Evolutionary conservation across 2,888 invertebrate genomes (phyloP), one percentile per base, ranked within the genome.

Genomic region (Masnerella sp.): DNA sequence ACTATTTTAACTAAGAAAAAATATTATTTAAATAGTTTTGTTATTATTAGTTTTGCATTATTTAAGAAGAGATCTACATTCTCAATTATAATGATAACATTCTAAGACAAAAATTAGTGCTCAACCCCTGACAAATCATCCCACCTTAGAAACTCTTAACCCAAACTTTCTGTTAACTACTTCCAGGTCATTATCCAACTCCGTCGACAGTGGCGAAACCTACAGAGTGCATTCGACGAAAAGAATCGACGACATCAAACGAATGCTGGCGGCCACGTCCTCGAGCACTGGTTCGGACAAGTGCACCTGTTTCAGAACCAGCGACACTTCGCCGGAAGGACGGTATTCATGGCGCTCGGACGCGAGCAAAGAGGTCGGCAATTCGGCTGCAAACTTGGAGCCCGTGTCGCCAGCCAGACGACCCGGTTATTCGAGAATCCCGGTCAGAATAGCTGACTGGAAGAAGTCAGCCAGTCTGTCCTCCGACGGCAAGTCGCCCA

Each of bases 121-220:
- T n/a, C n/a, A n/a, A n/a, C n/a, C n/a, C n/a, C n/a, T n/a, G n/a
- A n/a, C n/a, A n/a, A n/a, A n/a, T n/a, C n/a, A n/a, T n/a, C n/a
- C n/a, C n/a, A n/a, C n/a, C n/a, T n/a, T n/a, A n/a, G n/a, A n/a
- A n/a, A n/a, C n/a, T n/a, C n/a, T n/a, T n/a, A n/a, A n/a, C n/a
- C n/a, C n/a, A n/a, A n/a, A n/a, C n/a, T n/a, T n/a, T n/a, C n/a
- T n/a, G n/a, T n/a, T n/a, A n/a, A n/a, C n/a, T n/a, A n/a, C n/a
- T 54, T 61, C 20, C 5, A 73, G 72, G 11, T 73, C 72, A 4
- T 12, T 56, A 5, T 51, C 67, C 12, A 67, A 61, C 12, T 73
- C 72, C 0, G 3, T 47, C 4, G 72, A 67, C 14, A 67, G 72
- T 22, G 40, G 30, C 4, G 72, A 45, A 1, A 73, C 68, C 1